Conservation (phyloP, 2,888 invertebrate species). For the Heliconius aoede region DNA sequence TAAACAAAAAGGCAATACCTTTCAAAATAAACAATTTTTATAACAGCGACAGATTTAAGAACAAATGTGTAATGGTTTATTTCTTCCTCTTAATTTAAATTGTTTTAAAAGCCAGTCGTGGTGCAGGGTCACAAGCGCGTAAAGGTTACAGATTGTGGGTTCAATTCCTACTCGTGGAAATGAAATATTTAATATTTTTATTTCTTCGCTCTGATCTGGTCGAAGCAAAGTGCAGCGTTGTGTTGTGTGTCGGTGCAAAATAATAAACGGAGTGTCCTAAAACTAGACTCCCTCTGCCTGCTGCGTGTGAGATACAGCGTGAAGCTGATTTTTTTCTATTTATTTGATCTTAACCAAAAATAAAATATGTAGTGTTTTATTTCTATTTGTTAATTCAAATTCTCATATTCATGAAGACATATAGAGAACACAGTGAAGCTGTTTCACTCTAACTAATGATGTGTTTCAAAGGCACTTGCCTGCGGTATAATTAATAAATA, state of each 20-base stretch:
- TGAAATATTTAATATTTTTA: too few species aligned
- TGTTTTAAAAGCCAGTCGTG: not conserved
- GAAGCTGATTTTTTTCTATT: too few species aligned
- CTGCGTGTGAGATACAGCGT: too few species aligned
- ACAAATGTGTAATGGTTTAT: conserved; percentile 4
- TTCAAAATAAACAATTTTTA: conserved; percentile 23
- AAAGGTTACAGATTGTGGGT: too few species aligned
- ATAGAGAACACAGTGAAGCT: conserved; percentile 34
- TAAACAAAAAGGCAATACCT: conserved; percentile 13
- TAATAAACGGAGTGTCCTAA: too few species aligned
- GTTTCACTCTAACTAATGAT: conserved; percentile 39
- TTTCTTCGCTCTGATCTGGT: too few species aligned
- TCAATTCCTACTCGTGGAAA: too few species aligned
- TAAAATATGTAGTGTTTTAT: conserved; percentile 1
- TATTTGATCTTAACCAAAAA: too few species aligned
- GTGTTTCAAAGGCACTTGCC: conserved; percentile 31
- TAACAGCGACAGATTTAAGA: conserved; percentile 11
- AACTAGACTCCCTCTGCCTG: too few species aligned
- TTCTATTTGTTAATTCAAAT: conserved; percentile 26
- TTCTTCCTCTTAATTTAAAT: conserved; percentile 26
- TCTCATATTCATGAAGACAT: conserved; percentile 32
- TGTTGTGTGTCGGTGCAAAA: too few species aligned
- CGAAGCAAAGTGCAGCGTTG: too few species aligned
- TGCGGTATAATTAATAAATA: conserved; percentile 42
- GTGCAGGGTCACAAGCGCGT: too few species aligned